Conservation (phyloP, 1,140 invertebrate species). For the Macrobrachium nipponense region DNA sequence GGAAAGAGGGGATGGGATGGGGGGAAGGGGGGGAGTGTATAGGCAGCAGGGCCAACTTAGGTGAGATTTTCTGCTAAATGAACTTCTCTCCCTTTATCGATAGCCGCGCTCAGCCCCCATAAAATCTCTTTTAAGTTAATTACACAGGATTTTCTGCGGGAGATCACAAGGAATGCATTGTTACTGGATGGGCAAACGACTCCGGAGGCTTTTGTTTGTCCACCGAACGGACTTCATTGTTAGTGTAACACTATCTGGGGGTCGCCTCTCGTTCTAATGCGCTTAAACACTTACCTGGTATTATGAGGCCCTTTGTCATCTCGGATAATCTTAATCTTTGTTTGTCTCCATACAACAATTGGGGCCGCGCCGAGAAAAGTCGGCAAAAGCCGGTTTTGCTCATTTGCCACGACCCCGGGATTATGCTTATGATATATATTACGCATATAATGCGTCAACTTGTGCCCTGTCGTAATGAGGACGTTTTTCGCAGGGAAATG, state of each 20-base stretch:
- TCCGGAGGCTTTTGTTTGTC: constrained; percentile 29
- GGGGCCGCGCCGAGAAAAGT: constrained; percentile 5
- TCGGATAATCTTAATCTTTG: constrained; percentile 36
- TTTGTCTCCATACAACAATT: constrained; percentile 45
- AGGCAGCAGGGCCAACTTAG: constrained; percentile 53
- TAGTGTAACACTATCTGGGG: constrained; percentile 30
- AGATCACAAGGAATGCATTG: constrained; percentile 60
- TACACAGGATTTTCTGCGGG: constrained; percentile 61
- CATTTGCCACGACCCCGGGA: too few relatives aligned
- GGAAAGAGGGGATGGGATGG: constrained; percentile 28
- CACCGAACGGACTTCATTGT: not conserved
- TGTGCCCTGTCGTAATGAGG: too few relatives aligned
- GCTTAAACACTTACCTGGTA: constrained; percentile 56
- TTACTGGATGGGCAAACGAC: constrained; percentile 39
- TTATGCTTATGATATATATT: too few relatives aligned
- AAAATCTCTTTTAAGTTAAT: constrained; percentile 63
- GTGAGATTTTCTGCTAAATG: constrained; percentile 62
- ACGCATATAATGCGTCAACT: too few relatives aligned
- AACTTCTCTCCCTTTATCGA: constrained; percentile 57
- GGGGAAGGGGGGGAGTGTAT: too few relatives aligned
- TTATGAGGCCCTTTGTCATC: constrained; percentile 53
- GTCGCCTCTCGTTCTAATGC: constrained; percentile 44
- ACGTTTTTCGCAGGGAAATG: too few relatives aligned
- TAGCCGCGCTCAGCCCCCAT: constrained; percentile 49
- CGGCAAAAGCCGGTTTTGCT: not conserved